These are phyloP conservation scores for Eidolon dupreanum DNA, from an alignment of 2,797 vertebrate species.

Conservation along the genomic window DNA sequence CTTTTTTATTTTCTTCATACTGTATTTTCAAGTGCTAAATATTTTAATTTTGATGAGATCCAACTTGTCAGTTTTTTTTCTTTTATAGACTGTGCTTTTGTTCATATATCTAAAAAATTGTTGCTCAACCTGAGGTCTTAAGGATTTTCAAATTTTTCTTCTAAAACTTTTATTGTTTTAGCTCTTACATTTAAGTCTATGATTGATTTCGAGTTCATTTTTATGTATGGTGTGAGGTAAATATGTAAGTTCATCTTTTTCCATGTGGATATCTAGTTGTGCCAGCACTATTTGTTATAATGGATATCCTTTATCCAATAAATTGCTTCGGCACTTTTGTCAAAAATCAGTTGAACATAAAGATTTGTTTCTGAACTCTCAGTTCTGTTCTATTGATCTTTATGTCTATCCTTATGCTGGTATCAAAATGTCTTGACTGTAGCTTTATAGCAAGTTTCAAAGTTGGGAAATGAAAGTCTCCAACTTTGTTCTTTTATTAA, in stretches of 20 bases:
- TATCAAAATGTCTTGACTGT: not conserved
- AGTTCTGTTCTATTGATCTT: not conserved
- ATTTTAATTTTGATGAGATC: not conserved
- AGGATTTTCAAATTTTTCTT: not conserved
- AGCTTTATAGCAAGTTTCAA: not conserved
- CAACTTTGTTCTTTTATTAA: not conserved
- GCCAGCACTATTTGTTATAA: not conserved
- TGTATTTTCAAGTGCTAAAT: not conserved
- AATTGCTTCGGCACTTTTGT: not conserved
- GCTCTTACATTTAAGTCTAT: not conserved
- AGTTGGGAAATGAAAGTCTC: slow-evolving; percentile 9
- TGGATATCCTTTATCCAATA: not conserved
- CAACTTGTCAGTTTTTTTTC: not conserved
- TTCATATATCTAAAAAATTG: not conserved
- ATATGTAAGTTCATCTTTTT: not conserved
- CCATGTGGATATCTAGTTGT: not conserved
- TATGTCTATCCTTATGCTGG: not conserved
- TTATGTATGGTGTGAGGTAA: not conserved
- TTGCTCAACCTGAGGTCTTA: not conserved
- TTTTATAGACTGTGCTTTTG: not conserved
- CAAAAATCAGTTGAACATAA: slow-evolving; percentile 23
- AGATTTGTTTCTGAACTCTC: not conserved
- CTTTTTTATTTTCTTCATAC: not conserved
- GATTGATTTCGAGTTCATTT: not conserved
- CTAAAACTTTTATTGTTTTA: not conserved